A percentile compares a stretch with the other conserved stretches of the same genome.
Evolutionary conservation across 2,113 vertebrate genomes (phyloP).

Genomic region (Passerina amoena): DNA sequence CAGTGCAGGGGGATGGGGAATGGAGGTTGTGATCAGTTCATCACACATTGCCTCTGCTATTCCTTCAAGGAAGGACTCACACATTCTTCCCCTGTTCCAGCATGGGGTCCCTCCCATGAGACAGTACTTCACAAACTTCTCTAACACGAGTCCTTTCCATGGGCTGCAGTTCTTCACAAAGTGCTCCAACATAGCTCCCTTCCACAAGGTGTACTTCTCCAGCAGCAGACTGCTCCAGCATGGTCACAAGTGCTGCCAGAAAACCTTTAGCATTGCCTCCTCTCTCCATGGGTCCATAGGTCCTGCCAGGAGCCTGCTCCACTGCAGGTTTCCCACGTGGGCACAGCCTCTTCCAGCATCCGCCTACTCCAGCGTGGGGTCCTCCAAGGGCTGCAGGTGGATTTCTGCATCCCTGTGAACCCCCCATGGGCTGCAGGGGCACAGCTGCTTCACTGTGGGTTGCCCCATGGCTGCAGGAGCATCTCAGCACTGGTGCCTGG

Average conservation of each 20-base stretch:
- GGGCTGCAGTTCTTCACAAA: not conserved
- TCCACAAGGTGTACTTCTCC: not conserved
- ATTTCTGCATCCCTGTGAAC: not conserved
- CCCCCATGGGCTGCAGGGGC: not conserved
- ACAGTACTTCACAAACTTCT: not conserved
- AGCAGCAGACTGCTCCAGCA: not conserved
- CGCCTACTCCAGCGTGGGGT: not conserved
- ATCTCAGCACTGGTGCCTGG: not conserved
- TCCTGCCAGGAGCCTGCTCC: not conserved
- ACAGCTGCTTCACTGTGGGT: not conserved
- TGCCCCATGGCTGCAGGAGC: not conserved
- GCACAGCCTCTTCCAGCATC: not conserved
- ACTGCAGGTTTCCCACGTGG: not conserved
- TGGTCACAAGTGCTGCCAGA: not conserved
- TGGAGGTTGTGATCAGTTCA: not conserved
- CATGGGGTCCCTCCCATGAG: not conserved
- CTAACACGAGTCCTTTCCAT: not conserved
- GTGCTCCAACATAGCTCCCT: not conserved
- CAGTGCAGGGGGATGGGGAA: not conserved
- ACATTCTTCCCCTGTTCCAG: not conserved
- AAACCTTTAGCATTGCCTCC: not conserved
- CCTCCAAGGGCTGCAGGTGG: not conserved
- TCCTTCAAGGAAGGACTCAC: not conserved
- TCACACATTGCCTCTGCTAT: not conserved
- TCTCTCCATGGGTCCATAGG: not conserved